Conservation (phyloP, 2,113 vertebrate species). For the Copsychus sechellarum region DNA sequence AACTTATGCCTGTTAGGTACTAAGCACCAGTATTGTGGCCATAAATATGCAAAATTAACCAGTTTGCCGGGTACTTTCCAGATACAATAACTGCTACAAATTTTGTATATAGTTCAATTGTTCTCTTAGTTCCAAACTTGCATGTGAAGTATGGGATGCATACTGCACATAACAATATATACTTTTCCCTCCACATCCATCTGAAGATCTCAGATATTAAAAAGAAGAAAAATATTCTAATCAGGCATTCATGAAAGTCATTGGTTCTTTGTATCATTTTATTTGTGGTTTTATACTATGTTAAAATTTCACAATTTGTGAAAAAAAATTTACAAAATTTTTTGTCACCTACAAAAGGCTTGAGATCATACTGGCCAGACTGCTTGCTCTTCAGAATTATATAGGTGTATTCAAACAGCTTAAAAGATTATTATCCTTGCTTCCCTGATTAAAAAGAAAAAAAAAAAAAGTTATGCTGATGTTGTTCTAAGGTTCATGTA, state of each 20-base stretch:
- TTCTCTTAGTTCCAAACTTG: neutral
- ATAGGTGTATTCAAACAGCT: neutral
- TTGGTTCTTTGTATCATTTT: neutral
- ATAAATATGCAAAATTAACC: neutral
- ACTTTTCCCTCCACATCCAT: neutral
- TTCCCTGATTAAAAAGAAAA: neutral
- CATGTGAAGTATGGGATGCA: rapidly evolving
- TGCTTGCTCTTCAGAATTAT: neutral
- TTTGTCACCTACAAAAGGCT: neutral
- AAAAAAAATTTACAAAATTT: neutral
- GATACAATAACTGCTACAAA: neutral
- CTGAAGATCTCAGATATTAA: neutral
- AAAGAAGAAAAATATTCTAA: neutral
- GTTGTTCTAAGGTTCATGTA: neutral
- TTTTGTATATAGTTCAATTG: neutral
- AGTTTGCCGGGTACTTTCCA: neutral
- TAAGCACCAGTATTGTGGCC: neutral
- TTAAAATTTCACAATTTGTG: neutral
- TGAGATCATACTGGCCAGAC: neutral
- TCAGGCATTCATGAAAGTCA: neutral
- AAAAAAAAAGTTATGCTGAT: neutral
- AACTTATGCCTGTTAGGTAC: neutral
- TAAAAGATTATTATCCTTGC: neutral
- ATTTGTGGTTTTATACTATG: neutral
- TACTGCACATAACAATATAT: neutral